A percentile compares a stretch with the other conserved stretches of the same genome.
Conservation (phyloP, 2,888 invertebrate genomes). For the Parapristionchus giblindavisi region DNA sequence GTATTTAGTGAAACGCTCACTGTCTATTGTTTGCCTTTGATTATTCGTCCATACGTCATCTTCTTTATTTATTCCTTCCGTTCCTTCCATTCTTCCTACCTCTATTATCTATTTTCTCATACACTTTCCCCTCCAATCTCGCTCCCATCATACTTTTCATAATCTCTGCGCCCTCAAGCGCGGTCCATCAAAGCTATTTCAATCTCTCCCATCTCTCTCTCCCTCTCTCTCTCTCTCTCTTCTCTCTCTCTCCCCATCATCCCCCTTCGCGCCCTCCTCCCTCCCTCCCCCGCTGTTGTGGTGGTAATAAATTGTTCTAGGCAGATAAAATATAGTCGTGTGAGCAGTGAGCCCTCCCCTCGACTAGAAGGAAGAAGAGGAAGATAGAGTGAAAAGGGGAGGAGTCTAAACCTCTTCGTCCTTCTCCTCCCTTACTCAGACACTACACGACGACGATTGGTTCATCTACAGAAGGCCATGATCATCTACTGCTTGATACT, state of each 20-base stretch:
- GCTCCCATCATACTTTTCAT: background rate
- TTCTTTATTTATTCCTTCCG: background rate
- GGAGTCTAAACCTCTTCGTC: background rate
- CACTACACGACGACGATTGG: no score
- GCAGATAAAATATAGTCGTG: conserved; percentile 34
- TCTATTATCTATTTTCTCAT: background rate
- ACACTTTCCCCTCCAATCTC: background rate
- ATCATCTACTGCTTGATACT: no score
- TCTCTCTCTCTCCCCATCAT: background rate
- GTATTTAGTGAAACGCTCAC: no score
- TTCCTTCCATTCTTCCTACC: conserved; percentile 30
- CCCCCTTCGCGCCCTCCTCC: background rate
- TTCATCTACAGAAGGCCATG: no score
- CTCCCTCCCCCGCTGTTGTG: background rate
- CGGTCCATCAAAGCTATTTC: background rate
- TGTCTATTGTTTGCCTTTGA: no score
- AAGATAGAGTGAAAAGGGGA: background rate
- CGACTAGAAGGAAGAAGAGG: background rate
- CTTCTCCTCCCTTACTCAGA: background rate
- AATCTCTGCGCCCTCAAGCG: background rate
- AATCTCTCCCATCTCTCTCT: background rate
- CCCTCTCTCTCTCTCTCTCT: background rate
- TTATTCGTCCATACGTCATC: background rate
- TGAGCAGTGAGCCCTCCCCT: no score
- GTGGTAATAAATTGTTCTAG: conserved; percentile 28